Percentiles rank a stretch among this genome's conserved stretches.
Conservation (phyloP, 2,113 vertebrate genomes). For the Lophotis ruficrista region DNA sequence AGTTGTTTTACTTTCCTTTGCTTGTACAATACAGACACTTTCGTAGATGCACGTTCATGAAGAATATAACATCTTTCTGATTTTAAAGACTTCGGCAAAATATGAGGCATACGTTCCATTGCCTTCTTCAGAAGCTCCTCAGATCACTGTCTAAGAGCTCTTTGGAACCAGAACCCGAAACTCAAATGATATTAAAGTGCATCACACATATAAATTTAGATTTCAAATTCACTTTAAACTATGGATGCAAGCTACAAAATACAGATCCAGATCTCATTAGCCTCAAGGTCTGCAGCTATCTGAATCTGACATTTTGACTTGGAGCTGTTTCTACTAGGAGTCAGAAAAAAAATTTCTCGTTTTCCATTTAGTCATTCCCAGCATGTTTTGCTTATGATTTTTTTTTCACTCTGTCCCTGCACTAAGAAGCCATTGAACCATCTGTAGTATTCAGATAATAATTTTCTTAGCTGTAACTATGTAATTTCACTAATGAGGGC, state of each 20-base stretch:
- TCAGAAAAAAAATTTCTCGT: conserved; percentile 22
- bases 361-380: conserved; percentile 66
- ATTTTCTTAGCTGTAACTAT: conserved; percentile 53
- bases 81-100: conserved; percentile 38
- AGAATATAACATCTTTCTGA: not conserved
- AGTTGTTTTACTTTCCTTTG: conserved; percentile 37
- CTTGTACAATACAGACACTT: conserved; percentile 20
- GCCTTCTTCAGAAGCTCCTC: not conserved
- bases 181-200: conserved; percentile 56
- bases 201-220: conserved; percentile 57
- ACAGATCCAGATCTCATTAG: conserved; percentile 68
- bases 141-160: conserved; percentile 28
- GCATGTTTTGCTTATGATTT: conserved; percentile 55
- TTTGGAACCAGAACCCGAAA: conserved; percentile 55
- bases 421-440: conserved; percentile 63
- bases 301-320: conserved; percentile 69
- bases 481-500: conserved; percentile 66
- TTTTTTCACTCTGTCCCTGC: conserved; percentile 58
- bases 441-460: conserved; percentile 65
- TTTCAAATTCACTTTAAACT: conserved; percentile 64
- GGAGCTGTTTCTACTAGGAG: conserved; percentile 50
- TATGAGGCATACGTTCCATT: not conserved
- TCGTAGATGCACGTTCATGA: not conserved
- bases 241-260: conserved; percentile 56
- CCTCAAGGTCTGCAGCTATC: conserved; percentile 63